phyloP scores from a whole-genome alignment of 2,113 vertebrate genomes.

The Dinomys branickii region DNA sequence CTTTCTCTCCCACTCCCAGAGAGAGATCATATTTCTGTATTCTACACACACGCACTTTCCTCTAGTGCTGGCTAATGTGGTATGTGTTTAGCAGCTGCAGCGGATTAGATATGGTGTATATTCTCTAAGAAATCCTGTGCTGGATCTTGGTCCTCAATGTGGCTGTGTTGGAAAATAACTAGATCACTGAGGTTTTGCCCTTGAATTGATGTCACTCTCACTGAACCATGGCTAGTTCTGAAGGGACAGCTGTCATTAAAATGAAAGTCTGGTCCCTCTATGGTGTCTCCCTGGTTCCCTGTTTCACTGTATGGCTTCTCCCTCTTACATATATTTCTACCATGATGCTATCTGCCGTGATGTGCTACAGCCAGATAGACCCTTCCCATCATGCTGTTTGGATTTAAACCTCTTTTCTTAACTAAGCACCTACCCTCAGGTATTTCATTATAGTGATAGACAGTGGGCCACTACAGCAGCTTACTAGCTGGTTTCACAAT shows the following conservation, averaged over 20 bases:
- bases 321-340: not conserved
- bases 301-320: not conserved
- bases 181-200: not conserved
- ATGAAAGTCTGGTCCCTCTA: not conserved
- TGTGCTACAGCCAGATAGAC: not conserved
- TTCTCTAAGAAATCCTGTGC: too few relatives aligned
- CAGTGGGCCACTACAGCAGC: not conserved
- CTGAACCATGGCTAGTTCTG: not conserved
- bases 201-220: not conserved
- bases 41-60: not conserved
- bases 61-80: not conserved
- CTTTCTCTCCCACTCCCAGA: not conserved
- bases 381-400: not conserved
- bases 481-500: not conserved
- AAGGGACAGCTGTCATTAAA: not conserved
- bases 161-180: not conserved
- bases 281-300: not conserved
- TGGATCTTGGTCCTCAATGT: not conserved
- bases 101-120: not conserved
- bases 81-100: not conserved
- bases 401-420: not conserved
- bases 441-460: not conserved
- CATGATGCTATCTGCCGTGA: not conserved
- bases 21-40: too few relatives aligned
- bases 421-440: not conserved